A percentile compares a stretch with the other conserved stretches of the same genome.
Evolutionary conservation across 2,113 vertebrate genomes (phyloP).

Genomic region (Gymnarchus niloticus): DNA sequence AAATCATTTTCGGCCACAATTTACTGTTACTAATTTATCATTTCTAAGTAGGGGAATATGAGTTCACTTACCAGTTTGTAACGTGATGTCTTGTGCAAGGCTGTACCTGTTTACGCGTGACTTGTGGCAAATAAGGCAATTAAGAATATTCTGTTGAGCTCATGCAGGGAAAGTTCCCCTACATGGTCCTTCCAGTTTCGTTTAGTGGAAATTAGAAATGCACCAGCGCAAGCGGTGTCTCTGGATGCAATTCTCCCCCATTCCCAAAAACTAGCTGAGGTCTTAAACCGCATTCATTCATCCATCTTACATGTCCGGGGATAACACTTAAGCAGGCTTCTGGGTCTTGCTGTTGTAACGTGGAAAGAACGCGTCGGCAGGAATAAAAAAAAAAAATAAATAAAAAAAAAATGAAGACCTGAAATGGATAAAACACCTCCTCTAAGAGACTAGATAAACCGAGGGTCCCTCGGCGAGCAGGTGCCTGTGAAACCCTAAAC

Average conservation of each 20-base stretch:
- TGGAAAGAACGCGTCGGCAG: constrained; percentile 13
- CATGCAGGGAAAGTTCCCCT: no score
- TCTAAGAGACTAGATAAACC: not conserved
- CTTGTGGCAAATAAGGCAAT: not conserved
- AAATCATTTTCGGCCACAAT: no score
- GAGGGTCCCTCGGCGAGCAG: not conserved
- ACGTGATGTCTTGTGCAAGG: not conserved
- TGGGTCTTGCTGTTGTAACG: not conserved
- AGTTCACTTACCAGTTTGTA: not conserved
- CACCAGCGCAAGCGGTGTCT: not conserved
- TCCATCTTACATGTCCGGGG: constrained; percentile 9
- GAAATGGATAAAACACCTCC: not conserved
- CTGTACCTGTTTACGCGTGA: not conserved
- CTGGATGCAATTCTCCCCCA: not conserved
- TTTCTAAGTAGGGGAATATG: not conserved
- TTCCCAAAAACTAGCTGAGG: not conserved
- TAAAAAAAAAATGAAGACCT: not conserved
- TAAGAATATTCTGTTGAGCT: not conserved
- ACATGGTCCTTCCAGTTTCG: not conserved
- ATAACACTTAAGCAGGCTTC: not conserved
- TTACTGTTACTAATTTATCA: not conserved
- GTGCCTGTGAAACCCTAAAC: not conserved
- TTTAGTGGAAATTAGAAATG: not conserved
- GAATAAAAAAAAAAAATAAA: not conserved
- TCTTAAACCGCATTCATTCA: not conserved